These are phyloP conservation scores for Eira barbara DNA, from an alignment of 2,113 vertebrate genomes.

Conservation along the genomic window DNA sequence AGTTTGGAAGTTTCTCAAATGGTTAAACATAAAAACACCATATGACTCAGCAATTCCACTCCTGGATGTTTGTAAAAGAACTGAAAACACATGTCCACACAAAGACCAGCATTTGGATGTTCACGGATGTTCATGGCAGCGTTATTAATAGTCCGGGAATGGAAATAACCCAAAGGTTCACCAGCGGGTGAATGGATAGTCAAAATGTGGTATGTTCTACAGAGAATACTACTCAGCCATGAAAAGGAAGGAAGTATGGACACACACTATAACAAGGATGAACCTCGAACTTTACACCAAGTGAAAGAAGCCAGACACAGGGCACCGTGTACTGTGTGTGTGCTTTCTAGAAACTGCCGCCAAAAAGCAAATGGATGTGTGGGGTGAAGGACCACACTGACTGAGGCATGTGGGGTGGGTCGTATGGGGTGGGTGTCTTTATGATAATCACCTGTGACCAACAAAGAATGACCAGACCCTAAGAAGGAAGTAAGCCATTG, in stretches of 20 bases:
- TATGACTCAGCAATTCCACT: background rate
- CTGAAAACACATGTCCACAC: background rate
- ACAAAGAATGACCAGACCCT: too few species aligned
- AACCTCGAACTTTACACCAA: background rate
- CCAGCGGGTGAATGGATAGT: background rate
- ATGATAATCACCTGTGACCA: too few species aligned
- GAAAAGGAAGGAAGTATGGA: background rate
- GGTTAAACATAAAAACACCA: background rate
- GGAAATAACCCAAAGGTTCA: background rate
- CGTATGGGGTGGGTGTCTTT: too few species aligned
- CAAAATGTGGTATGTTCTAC: rapidly evolving
- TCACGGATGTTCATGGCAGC: background rate
- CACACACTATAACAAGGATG: background rate
- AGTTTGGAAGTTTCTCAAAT: background rate
- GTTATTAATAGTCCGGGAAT: background rate
- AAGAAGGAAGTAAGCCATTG: too few species aligned
- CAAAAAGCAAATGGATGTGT: background rate
- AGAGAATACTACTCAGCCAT: background rate
- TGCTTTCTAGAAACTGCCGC: background rate
- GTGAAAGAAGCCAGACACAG: background rate
- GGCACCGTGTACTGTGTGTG: rapidly evolving
- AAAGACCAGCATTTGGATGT: background rate
- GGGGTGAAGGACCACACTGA: too few species aligned
- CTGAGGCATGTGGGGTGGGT: too few species aligned
- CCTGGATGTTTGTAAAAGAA: background rate